phyloP scores from a whole-genome alignment of 2,113 vertebrate species.

The Centropristis striata region DNA sequence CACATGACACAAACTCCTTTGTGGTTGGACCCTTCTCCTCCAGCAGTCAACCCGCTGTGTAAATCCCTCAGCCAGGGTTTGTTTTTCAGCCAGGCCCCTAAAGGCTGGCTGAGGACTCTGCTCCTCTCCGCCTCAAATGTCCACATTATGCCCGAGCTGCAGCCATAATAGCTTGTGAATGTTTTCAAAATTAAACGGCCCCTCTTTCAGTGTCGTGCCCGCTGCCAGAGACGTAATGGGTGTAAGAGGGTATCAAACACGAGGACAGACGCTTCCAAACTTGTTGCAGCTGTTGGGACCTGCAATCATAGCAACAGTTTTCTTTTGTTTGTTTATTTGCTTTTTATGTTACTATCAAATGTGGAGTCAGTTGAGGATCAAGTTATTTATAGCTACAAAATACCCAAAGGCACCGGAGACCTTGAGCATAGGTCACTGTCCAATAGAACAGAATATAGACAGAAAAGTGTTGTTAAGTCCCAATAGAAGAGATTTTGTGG shows the following conservation, averaged over 20 bases:
- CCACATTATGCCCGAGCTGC: slow-evolving; percentile 1
- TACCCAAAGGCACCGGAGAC: not conserved
- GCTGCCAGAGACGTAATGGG: not conserved
- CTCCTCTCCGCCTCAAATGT: slow-evolving; percentile 13
- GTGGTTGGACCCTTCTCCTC: slow-evolving; percentile 28
- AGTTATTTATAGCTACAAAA: slow-evolving; percentile 8
- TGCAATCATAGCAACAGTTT: not conserved
- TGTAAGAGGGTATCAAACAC: not conserved
- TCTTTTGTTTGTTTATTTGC: slow-evolving; percentile 4
- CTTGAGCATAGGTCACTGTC: slow-evolving; percentile 3
- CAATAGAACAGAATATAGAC: slow-evolving; percentile 2
- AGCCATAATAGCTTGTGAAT: slow-evolving; percentile 12
- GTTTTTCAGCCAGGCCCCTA: slow-evolving; percentile 52
- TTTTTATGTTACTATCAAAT: slow-evolving; percentile 3
- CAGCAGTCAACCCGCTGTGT: slow-evolving; percentile 53
- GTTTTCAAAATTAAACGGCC: not conserved
- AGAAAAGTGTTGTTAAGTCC: slow-evolving; percentile 11
- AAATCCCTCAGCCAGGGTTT: slow-evolving; percentile 61
- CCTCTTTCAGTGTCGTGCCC: not conserved
- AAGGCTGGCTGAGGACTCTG: slow-evolving; percentile 36
- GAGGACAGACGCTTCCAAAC: not conserved
- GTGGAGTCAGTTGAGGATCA: slow-evolving; percentile 2
- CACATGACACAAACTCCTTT: slow-evolving; percentile 33
- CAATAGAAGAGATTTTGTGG: not conserved
- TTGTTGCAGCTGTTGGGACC: not conserved